These are phyloP conservation scores for Nestor notabilis DNA, from an alignment of 2,113 vertebrate species.

Conservation along the genomic window DNA sequence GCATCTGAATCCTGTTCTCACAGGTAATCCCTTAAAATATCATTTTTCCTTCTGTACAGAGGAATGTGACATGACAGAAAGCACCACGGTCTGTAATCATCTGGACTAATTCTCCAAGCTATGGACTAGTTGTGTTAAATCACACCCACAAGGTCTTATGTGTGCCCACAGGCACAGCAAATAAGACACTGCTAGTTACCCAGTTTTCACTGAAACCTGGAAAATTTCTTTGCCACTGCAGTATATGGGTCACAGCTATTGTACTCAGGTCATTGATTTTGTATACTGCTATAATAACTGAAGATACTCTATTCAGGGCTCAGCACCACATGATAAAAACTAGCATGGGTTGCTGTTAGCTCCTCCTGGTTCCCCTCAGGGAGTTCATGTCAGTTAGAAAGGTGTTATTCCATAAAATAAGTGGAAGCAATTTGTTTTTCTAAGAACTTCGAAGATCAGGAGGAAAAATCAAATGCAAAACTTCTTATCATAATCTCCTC, in stretches of 20 bases:
- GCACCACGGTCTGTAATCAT: neutral
- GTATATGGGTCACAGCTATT: neutral
- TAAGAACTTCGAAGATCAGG: neutral
- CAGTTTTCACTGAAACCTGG: neutral
- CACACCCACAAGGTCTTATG: neutral
- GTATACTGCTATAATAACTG: constrained; percentile 13
- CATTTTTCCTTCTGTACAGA: neutral
- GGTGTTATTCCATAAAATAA: neutral
- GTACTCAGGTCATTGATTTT: neutral
- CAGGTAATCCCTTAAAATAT: neutral
- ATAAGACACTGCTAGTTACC: neutral
- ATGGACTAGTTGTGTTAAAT: neutral
- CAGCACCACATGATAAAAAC: neutral
- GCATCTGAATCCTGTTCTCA: neutral
- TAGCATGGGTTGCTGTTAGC: neutral
- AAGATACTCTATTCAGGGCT: neutral
- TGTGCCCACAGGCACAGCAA: neutral
- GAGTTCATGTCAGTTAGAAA: neutral
- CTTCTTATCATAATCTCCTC: neutral
- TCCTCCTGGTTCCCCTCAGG: neutral
- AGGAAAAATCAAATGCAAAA: constrained; percentile 3
- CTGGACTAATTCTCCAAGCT: neutral
- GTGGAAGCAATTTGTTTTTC: neutral
- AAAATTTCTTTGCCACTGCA: constrained; percentile 31
- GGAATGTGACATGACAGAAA: neutral